Evolutionary conservation across 2,797 vertebrate genomes (phyloP).

Genomic region (Danio jaintianensis): DNA sequence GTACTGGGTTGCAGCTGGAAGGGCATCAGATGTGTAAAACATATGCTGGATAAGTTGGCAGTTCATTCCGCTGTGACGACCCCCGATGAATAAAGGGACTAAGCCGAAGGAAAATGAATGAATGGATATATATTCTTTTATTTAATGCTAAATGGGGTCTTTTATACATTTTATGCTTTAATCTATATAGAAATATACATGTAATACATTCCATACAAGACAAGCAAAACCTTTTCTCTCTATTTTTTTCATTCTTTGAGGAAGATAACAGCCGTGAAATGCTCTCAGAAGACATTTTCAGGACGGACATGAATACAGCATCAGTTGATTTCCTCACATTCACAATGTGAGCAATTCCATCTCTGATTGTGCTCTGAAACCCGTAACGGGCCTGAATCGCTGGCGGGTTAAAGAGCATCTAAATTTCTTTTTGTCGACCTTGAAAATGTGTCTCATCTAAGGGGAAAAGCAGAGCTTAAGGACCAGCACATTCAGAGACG

Average conservation of each 20-base stretch:
- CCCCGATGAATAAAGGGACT: no score
- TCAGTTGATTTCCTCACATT: constrained; percentile 16
- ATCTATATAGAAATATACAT: not conserved
- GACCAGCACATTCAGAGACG: not conserved
- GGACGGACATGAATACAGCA: constrained; percentile 56
- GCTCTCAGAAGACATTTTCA: not conserved
- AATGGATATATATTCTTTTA: no score
- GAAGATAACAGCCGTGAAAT: not conserved
- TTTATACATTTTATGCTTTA: no score
- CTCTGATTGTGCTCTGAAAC: not conserved
- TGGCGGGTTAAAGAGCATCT: constrained; percentile 60
- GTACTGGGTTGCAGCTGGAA: no score
- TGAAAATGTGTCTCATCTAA: constrained; percentile 64
- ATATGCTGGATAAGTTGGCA: no score
- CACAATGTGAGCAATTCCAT: not conserved
- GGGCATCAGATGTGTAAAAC: no score
- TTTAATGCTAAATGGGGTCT: no score
- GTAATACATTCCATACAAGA: not conserved
- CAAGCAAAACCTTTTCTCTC: not conserved
- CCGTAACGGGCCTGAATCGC: constrained; percentile 36
- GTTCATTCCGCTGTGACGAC: no score
- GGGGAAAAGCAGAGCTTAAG: constrained; percentile 47
- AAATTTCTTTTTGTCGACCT: not conserved
- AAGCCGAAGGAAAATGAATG: no score
- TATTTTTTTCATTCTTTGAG: not conserved